Base-by-base conservation (phyloP, 92 coral and sea anemone genomes). In the Parazoanthus swiftii region DNA sequence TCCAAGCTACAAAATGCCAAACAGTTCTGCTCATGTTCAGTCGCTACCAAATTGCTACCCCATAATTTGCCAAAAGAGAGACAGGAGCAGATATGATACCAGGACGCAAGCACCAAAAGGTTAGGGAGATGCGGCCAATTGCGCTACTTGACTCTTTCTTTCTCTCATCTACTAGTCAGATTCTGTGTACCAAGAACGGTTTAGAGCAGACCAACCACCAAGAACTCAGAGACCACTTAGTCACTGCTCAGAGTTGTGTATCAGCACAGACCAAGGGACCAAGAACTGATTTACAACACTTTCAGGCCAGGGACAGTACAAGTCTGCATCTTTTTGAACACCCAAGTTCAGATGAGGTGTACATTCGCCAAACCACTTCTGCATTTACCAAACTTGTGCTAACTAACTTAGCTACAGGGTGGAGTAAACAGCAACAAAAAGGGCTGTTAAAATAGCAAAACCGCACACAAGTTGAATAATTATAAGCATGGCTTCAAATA, bases 331-430 rank as follows among this genome's bases (percentile, higher is more conserved):
- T 43, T 84, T 70, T 84, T 59, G 87, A 48, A 46, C 79, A 74
- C 87, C 87, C 87, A 72, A 84, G 87, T 70, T 84, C 87, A 84
- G 87, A 84, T 37, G 77, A 86, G 85, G 73, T 72, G 87, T 77
- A 75, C 86, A 83, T 25, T 46, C 89, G 82, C 70, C 81, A 89
- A 77, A 67, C 92, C 92, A 85, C 89, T 66, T 72, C 92, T 73
- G 89, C 46, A 68, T 74, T 86, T 89, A 89, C 92, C 90, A 89
- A 92, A 54, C 59, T 54, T 54, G 88, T 81, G 59, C 88, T 91
- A 88, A 91, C 88, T 92, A 89, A 86, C 85, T 91, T 92, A 85
- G 94, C 94, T 91, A 91, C 79, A 77, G 88, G 86, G 72, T 89
- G 89, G 82, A 88, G 94, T 77, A 89, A 91, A 92, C 89, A 86